Base-by-base conservation (phyloP, 2,888 invertebrate genomes). In the Drosophila meridionalis region DNA sequence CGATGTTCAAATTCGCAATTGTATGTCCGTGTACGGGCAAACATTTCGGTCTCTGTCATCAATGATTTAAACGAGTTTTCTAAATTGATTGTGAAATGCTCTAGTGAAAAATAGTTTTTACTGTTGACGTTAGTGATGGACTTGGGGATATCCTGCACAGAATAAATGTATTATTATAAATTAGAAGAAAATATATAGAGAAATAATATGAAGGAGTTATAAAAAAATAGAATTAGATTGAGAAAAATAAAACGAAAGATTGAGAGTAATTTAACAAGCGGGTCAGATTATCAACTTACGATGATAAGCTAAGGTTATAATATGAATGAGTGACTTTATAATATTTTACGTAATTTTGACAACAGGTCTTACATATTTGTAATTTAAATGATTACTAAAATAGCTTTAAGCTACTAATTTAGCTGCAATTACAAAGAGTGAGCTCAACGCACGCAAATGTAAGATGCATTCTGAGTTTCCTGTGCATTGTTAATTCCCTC, bases 31-130 rank as follows among this genome's bases (percentile, higher is more conserved):
- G 34, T 36, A 12, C 34, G 3, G 52, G 36, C 8, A 59, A 58
- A 4, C 32, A 5, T 34, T 63, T 43, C 40, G 40, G 55, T 71
- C 63, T 58, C 69, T 79, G 78, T 78, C 75, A 81, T 82, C 73
- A 74, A 77, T 87, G 82, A 82, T 87, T 87, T 73, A 76, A 75
- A 70, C 75, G 67, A 58, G 69, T 76, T 86, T 78, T 71, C 50
- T 62, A 69, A 81, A 80, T 73, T 66, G 68, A 73, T 70, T 72
- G 65, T 28, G 62, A 66, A 59, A 69, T 63, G 60, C 58, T 63
- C 73, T 47, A 32, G 65, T 59, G 71, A 26, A 32, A 59, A 63
- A 40, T 32, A 47, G 45, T 28, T 28, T 36, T 30, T 30, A 1
- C 12, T 8, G 8, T 36, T 28, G 0, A 12, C 45, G 0, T 20